These are phyloP conservation scores for Aphaenogaster ashmeadi DNA, from an alignment of 1,140 invertebrate species.

Conservation along the genomic window DNA sequence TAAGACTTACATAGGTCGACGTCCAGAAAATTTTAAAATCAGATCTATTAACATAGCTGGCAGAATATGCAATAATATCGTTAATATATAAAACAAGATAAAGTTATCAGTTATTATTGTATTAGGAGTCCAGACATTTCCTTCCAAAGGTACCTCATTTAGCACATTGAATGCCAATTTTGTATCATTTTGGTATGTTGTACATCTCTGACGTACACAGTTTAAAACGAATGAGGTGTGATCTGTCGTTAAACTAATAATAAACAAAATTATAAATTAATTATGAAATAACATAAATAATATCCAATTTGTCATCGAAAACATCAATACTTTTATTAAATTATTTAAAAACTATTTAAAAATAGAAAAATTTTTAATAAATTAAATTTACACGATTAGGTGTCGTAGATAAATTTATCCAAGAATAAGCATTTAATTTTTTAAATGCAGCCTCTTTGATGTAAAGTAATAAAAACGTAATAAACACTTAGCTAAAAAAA, in stretches of 20 bases:
- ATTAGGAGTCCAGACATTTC: slow-evolving; percentile 90
- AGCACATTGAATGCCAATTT: slow-evolving; percentile 87
- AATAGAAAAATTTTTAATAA: too few relatives aligned
- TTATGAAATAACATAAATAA: not conserved
- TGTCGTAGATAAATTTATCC: too few relatives aligned
- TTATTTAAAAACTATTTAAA: too few relatives aligned
- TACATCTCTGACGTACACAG: slow-evolving; percentile 63
- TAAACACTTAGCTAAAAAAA: too few relatives aligned
- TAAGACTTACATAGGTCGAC: slow-evolving; percentile 91
- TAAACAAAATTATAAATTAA: slow-evolving; percentile 24
- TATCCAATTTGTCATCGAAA: too few relatives aligned
- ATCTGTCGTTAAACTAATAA: slow-evolving; percentile 86
- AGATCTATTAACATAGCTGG: slow-evolving; percentile 92
- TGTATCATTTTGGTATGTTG: slow-evolving; percentile 84
- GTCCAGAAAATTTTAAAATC: slow-evolving; percentile 89
- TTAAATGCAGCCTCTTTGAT: too few relatives aligned
- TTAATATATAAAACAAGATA: slow-evolving; percentile 87
- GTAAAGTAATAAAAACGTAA: too few relatives aligned
- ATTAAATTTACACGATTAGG: too few relatives aligned
- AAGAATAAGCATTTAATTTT: too few relatives aligned
- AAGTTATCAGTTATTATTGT: slow-evolving; percentile 87
- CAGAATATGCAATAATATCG: slow-evolving; percentile 90
- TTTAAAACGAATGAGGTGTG: slow-evolving; percentile 92
- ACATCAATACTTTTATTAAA: too few relatives aligned
- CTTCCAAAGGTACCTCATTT: slow-evolving; percentile 89